phyloP scores from a whole-genome alignment of 2,888 invertebrate species.

The Sisyra terminalis region DNA sequence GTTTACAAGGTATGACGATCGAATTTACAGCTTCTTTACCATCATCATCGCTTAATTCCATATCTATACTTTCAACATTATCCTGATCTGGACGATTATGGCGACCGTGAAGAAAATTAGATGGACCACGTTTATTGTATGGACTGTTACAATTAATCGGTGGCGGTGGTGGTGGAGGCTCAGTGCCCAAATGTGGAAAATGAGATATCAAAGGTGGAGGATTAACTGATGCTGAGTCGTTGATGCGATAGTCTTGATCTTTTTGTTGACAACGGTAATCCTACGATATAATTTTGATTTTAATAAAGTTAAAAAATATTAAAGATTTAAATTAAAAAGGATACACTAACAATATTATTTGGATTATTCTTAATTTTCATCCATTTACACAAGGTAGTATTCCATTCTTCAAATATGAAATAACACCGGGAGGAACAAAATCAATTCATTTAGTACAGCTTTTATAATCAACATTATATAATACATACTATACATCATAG shows the following conservation, averaged over 20 bases:
- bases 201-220: constrained; percentile 6
- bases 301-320: constrained; percentile 14
- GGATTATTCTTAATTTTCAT: too few relatives aligned
- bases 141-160: constrained; percentile 14
- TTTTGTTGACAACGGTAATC: constrained; percentile 16
- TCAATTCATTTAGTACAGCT: too few relatives aligned
- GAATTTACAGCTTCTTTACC: background rate
- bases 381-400: too few relatives aligned
- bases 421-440: too few relatives aligned
- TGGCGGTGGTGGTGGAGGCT: constrained; percentile 32
- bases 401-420: too few relatives aligned
- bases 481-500: too few relatives aligned
- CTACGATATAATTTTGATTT: constrained; percentile 13
- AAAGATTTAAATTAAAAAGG: constrained; percentile 2
- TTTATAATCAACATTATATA: too few relatives aligned
- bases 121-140: constrained; percentile 2
- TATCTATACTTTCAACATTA: constrained; percentile 66
- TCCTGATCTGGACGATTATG: constrained; percentile 30
- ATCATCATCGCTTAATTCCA: constrained; percentile 73
- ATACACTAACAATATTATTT: too few relatives aligned
- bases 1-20: too few relatives aligned
- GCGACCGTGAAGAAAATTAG: background rate
- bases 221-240: background rate
- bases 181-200: constrained; percentile 10
- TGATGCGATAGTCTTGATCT: constrained; percentile 14